Evolutionary conservation across 2,888 invertebrate species (phyloP).

Genomic region (Chaetoderma sp.): DNA sequence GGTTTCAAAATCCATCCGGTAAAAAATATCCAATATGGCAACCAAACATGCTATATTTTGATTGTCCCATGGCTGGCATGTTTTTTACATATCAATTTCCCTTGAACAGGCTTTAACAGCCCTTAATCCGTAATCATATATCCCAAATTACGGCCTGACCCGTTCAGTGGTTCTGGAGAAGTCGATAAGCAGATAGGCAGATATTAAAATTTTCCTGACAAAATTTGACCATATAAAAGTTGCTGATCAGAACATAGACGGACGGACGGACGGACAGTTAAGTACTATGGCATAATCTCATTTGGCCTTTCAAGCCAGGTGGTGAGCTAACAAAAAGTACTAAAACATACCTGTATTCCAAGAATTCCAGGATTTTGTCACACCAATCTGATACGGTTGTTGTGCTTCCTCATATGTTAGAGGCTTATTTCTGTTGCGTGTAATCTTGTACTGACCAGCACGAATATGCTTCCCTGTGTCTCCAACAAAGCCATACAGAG

Average conservation of each 20-base stretch:
- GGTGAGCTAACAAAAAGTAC: not conserved
- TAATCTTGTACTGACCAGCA: conserved; percentile 58
- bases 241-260: not conserved
- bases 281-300: not conserved
- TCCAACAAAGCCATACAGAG: not conserved
- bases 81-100: no score
- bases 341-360: conserved; percentile 62
- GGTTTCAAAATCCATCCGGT: no score
- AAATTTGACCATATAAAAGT: no score
- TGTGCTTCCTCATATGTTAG: conserved; percentile 71
- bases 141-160: no score
- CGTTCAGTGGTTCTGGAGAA: no score
- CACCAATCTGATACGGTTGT: conserved; percentile 69
- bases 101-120: no score
- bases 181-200: no score
- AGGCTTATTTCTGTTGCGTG: conserved; percentile 54
- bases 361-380: conserved; percentile 71
- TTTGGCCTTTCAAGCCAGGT: not conserved
- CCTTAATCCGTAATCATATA: no score
- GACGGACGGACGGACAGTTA: not conserved
- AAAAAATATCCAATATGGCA: no score
- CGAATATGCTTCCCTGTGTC: conserved; percentile 52
- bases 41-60: no score
- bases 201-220: no score
- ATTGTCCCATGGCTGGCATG: no score